Base-by-base conservation (phyloP, 2,113 vertebrate species). In the Polypterus bichir region DNA sequence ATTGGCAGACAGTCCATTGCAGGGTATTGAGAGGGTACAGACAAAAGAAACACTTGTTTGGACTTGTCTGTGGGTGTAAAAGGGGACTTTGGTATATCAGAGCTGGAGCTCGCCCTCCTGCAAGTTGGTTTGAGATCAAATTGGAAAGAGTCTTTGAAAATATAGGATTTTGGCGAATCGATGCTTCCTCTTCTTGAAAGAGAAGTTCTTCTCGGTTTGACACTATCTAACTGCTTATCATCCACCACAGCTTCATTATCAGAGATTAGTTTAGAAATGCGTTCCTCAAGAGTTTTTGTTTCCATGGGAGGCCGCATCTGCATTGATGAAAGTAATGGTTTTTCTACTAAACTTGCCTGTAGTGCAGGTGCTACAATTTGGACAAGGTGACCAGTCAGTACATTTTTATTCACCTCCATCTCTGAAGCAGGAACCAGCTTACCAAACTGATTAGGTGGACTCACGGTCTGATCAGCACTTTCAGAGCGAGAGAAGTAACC, bases 81-180 rank as follows among this genome's bases (percentile, higher is more conserved):
- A 46, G 96, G 96, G 62, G 96, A 98, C 80, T 96, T 98, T 66
- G 96, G 92, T 84, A 98, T 97, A 68, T 98, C 96, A 9, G 96
- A 98, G 66, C 94, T 98, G 27, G 96, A 98, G 73, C 92, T 99
- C 57, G 94, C 95, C 74, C 94, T 86, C 78, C 92, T 89, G 66
- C 91, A 92, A 67, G 93, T 85, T 44, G 94, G 94, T 74, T 97
- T 97, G 54, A 99, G 81, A 73, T 99, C 94, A 84, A 99, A 99
- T 73, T 99, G 96, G 81, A 99, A 98, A 62, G 94, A 98, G 73
- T 99, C 96, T 81, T 99, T 99, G 75, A 98, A 99, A 77, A 97
- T 99, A 64, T 99, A 99, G 1, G 96, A 97, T 72, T 98, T 99
- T 1, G 94, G 96, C 9, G 94, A 99, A 74, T 99, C 96, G 64